These are phyloP conservation scores for Cyaniris semiargus DNA, from an alignment of 2,888 invertebrate genomes.

Conservation along the genomic window DNA sequence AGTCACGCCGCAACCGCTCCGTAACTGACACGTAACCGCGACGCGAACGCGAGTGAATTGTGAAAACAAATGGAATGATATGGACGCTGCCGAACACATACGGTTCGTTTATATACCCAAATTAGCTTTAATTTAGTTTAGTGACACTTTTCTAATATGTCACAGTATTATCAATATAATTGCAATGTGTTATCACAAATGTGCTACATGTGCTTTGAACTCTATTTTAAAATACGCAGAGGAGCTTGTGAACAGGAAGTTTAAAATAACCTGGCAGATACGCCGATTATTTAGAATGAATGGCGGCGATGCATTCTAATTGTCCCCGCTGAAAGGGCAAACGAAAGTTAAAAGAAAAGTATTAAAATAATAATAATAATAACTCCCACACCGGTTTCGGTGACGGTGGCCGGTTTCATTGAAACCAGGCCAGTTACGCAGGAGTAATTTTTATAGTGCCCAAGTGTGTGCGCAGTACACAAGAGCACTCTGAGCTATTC, in stretches of 20 bases:
- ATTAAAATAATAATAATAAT: too few species aligned
- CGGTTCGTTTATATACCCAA: background rate
- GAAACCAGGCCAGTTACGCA: too few species aligned
- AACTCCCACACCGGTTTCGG: too few species aligned
- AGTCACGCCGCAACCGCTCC: conserved; percentile 66
- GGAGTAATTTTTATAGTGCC: too few species aligned
- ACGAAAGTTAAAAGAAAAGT: conserved; percentile 13
- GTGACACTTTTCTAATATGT: background rate
- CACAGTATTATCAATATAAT: background rate
- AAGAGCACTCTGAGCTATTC: too few species aligned
- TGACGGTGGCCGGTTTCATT: too few species aligned
- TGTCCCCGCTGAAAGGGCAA: background rate
- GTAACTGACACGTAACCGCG: conserved; percentile 54
- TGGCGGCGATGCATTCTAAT: conserved; percentile 10
- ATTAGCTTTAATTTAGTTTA: background rate
- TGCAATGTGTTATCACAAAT: background rate
- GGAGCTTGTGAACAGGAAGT: conserved; percentile 32
- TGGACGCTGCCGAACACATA: conserved; percentile 10
- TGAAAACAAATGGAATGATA: conserved; percentile 70
- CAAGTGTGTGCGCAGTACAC: too few species aligned
- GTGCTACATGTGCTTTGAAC: conserved; percentile 20
- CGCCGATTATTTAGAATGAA: conserved; percentile 32
- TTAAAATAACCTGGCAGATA: conserved; percentile 36
- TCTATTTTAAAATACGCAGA: conserved; percentile 33
- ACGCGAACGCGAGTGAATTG: conserved; percentile 55